Base-by-base conservation (phyloP, 2,888 invertebrate species). In the Helicoverpa assulta region DNA sequence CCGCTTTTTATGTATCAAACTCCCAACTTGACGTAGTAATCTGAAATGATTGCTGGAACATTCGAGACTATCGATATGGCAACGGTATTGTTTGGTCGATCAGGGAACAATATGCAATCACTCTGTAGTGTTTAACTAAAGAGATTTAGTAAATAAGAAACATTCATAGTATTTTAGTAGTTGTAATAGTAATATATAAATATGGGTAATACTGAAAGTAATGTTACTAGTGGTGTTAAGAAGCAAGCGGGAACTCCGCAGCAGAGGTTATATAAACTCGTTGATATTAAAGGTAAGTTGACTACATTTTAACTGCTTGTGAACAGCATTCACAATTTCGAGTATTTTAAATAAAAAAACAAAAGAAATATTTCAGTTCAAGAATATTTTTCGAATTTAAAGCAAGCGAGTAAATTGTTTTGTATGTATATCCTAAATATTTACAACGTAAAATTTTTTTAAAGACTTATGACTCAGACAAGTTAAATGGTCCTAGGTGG, bases 151-250 rank as follows among this genome's bases (percentile, higher is more conserved):
- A 50, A 52, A 60, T 18, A 21, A 12, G 0, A 7, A 33, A 2
- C 37, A 7, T 10, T 37, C 33, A 7, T 33, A 26, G n/a, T 0
- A 14, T 5, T 21, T 40, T 14, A 0, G 10, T 29, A 18, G 2
- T 26, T 33, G 1, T 0, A 8, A 55, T 29, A 52, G 26, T 26
- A 26, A 26, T 26, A 16, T 16, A 43, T 50, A 97, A n/a, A 47
- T 97, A 83, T 83, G 98, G 98, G 98, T 89, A 98, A 98, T 96
- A 98, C 98, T 3, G 98, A 98, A 87, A 98, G 98, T 86, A 98
- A 98, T 92, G 99, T 99, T 1, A 98, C 98, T 0, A 98, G 98
- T 92, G 99, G 99, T 54, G 99, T 99, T 19, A 99, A 99, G 92
- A 99, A 99, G 82, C 99, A 99, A 91, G 99, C 99, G 3, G 98